phyloP scores from a whole-genome alignment of 1,140 invertebrate species.

The Drosophila tsacasi region DNA sequence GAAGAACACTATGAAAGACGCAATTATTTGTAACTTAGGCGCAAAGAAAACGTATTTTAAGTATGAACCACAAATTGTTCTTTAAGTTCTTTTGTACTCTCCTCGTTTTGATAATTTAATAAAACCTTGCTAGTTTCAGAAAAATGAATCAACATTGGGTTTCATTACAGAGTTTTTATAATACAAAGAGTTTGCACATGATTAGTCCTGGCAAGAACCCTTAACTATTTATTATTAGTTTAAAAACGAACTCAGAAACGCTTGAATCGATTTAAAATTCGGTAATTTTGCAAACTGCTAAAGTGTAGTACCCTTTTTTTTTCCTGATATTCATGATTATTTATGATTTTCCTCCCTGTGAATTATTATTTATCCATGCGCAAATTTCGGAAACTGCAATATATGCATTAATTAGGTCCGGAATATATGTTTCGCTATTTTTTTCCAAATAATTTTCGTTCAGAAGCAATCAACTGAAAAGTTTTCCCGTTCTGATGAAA shows the following conservation, averaged over 20 bases:
- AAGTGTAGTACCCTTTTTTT: neutral
- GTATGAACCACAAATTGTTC: conserved; percentile 47
- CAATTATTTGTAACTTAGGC: conserved; percentile 23
- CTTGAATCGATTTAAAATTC: no score
- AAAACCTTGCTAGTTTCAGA: conserved; percentile 63
- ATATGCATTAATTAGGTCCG: neutral
- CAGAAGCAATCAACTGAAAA: neutral
- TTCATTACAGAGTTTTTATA: neutral
- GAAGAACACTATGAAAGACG: conserved; percentile 46
- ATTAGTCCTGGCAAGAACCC: neutral
- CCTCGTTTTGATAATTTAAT: conserved; percentile 63
- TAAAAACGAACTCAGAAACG: no score
- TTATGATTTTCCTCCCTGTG: neutral
- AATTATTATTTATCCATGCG: neutral
- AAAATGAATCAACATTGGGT: conserved; percentile 37
- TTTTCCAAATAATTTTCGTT: neutral
- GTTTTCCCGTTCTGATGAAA: neutral
- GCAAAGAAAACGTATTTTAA: conserved; percentile 35
- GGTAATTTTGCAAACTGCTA: no score
- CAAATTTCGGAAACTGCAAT: neutral
- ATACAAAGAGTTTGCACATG: neutral
- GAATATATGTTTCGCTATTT: neutral
- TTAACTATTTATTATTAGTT: neutral
- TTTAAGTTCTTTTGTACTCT: conserved; percentile 71
- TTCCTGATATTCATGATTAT: neutral